These are phyloP conservation scores for Montipora sp. DNA, from an alignment of 64 coral and sea anemone genomes.

Conservation along the genomic window DNA sequence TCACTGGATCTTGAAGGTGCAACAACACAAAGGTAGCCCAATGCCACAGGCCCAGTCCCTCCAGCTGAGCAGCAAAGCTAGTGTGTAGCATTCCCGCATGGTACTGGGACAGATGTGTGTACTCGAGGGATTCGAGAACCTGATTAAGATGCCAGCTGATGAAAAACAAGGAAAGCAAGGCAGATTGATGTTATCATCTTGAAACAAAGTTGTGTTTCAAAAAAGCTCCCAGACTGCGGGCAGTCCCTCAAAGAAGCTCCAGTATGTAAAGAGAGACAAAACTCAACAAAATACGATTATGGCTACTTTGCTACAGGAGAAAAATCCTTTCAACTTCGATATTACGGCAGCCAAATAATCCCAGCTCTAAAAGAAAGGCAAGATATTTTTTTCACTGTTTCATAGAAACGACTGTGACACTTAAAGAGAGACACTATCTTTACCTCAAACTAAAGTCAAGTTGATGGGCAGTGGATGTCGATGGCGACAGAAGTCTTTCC, in stretches of 20 bases:
- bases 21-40: slow-evolving; percentile 95
- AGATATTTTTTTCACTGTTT: too few species aligned
- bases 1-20: slow-evolving; percentile 73
- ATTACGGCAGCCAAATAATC: neutral
- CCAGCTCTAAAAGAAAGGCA: too few species aligned
- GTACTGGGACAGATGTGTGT: slow-evolving; percentile 83
- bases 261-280: too few species aligned
- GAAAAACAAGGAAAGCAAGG: neutral
- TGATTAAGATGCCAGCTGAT: slow-evolving; percentile 93
- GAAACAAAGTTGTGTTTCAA: neutral
- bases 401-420: too few species aligned
- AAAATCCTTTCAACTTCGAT: too few species aligned
- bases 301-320: too few species aligned
- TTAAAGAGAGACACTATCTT: neutral
- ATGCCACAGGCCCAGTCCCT: slow-evolving; percentile 93
- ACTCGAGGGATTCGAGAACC: slow-evolving; percentile 79
- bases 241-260: too few species aligned
- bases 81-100: slow-evolving; percentile 76
- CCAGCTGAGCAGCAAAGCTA: slow-evolving; percentile 93
- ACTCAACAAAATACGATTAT: too few species aligned
- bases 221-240: too few species aligned
- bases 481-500: slow-evolving; percentile 78
- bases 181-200: neutral
- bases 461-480: slow-evolving; percentile 76
- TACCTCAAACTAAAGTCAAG: slow-evolving; percentile 95